These are phyloP conservation scores for Omphaloscelis lunosa DNA, from an alignment of 2,888 invertebrate species.

Conservation along the genomic window DNA sequence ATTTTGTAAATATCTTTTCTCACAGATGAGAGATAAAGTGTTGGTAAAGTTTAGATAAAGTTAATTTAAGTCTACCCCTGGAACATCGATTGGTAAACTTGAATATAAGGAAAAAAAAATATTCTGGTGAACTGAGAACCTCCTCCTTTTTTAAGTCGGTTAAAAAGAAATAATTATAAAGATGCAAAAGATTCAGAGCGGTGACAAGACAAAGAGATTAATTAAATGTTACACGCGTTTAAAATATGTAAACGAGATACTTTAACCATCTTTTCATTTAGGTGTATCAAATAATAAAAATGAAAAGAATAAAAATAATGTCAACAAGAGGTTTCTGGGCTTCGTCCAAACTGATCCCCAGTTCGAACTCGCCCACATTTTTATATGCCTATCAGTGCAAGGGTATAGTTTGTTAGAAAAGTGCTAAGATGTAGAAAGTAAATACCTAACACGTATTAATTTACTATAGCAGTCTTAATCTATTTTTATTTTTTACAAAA, in stretches of 20 bases:
- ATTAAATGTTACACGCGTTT: background rate
- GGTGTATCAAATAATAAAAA: background rate
- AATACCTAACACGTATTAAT: too few relatives aligned
- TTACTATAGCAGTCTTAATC: too few relatives aligned
- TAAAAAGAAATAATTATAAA: background rate
- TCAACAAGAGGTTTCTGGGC: background rate
- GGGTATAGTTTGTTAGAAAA: too few relatives aligned
- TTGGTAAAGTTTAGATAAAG: background rate
- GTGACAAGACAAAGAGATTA: background rate
- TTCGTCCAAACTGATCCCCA: too few relatives aligned
- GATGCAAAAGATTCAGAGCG: background rate
- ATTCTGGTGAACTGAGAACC: too few relatives aligned
- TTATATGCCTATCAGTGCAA: too few relatives aligned
- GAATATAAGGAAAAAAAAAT: background rate
- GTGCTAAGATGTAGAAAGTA: too few relatives aligned
- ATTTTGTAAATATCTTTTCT: background rate
- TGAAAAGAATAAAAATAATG: background rate
- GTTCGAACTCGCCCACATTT: too few relatives aligned
- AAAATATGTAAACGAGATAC: background rate
- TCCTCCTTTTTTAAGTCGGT: too few relatives aligned
- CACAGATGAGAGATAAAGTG: background rate
- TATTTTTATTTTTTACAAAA: too few relatives aligned
- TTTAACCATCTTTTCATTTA: background rate
- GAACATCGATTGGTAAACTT: background rate
- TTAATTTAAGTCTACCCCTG: background rate